phyloP scores from a whole-genome alignment of 2,113 vertebrate genomes.

The Rhinopithecus roxellana region DNA sequence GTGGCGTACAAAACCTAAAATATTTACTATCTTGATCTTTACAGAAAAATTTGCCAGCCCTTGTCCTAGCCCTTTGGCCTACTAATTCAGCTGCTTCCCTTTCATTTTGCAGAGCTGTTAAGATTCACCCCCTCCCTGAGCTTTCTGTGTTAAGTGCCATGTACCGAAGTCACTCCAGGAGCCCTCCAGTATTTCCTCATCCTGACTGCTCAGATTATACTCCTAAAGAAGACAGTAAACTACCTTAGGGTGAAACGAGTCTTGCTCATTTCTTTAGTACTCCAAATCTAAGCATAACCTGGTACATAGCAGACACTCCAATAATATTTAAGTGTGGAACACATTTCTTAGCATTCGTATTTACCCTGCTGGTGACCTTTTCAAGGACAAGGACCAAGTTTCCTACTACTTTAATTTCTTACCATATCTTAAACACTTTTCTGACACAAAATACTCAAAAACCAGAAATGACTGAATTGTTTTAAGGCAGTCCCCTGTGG shows the following conservation, averaged over 20 bases:
- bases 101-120: background rate
- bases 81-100: background rate
- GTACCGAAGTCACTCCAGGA: background rate
- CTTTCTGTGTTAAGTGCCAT: background rate
- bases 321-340: background rate
- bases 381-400: background rate
- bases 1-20: background rate
- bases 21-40: background rate
- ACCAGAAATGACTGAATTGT: background rate
- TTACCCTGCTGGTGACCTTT: conserved; percentile 10
- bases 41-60: background rate
- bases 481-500: background rate
- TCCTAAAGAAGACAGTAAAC: background rate
- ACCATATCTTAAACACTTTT: background rate
- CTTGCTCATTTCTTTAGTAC: conserved; percentile 23
- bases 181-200: background rate
- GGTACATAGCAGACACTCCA: background rate
- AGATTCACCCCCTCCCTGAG: background rate
- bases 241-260: background rate
- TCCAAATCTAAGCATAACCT: background rate
- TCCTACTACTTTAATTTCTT: conserved; percentile 33
- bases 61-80: background rate
- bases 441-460: background rate
- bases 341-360: background rate
- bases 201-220: background rate